A percentile compares a stretch with the other conserved stretches of the same genome.
Conservation (phyloP, 2,113 vertebrate genomes). For the Ondatra zibethicus region DNA sequence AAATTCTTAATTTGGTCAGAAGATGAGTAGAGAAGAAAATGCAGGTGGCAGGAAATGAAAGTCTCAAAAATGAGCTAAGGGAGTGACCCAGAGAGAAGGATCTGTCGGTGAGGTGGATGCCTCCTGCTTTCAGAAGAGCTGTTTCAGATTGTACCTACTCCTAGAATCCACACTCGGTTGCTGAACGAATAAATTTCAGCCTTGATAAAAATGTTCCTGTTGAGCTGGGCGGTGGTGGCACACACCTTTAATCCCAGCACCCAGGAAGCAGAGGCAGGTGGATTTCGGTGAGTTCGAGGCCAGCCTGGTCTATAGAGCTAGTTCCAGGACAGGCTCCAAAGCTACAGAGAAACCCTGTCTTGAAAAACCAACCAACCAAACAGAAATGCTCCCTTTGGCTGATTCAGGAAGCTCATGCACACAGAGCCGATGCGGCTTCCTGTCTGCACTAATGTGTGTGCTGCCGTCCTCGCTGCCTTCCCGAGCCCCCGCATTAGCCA, state of each 20-base stretch:
- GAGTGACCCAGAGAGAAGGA: neutral
- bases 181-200: neutral
- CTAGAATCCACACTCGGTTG: neutral
- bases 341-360: too few species aligned
- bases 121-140: neutral
- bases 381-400: neutral
- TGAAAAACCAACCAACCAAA: too few species aligned
- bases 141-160: neutral
- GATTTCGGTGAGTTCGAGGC: too few species aligned
- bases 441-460: neutral
- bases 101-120: neutral
- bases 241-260: too few species aligned
- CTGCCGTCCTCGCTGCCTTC: neutral
- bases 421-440: neutral
- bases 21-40: neutral
- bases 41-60: neutral
- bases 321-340: too few species aligned
- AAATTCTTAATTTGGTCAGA: constrained; percentile 28
- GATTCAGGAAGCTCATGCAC: neutral
- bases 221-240: accelerated
- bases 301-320: too few species aligned
- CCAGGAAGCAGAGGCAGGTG: too few species aligned
- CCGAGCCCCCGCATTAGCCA: neutral
- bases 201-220: neutral
- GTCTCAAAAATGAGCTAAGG: neutral